phyloP scores from a whole-genome alignment of 1,140 invertebrate genomes.

The Halictus rubicundus region DNA sequence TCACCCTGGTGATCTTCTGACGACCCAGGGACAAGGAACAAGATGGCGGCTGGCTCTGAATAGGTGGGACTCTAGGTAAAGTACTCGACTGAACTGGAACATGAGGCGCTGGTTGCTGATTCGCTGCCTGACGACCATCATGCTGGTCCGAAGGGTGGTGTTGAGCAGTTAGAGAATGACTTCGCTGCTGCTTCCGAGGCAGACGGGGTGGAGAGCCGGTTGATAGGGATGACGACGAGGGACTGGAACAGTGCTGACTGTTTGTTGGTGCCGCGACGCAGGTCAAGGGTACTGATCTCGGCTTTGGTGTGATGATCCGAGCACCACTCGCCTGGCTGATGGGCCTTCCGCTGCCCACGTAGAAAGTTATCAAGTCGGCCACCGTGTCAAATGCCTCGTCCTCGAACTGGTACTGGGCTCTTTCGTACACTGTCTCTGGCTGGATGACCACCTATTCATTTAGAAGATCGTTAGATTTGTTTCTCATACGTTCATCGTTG shows the following conservation, averaged over 20 bases:
- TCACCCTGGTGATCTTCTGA: constrained; percentile 76
- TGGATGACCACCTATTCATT: constrained; percentile 88
- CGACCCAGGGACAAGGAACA: constrained; percentile 76
- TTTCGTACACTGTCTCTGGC: constrained; percentile 94
- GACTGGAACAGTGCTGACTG: constrained; percentile 71
- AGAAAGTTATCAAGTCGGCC: constrained; percentile 95
- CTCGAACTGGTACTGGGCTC: constrained; percentile 96
- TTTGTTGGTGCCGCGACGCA: constrained; percentile 51
- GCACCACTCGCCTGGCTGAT: constrained; percentile 94
- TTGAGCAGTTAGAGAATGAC: constrained; percentile 73
- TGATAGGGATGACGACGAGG: constrained; percentile 72
- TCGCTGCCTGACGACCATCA: constrained; percentile 34
- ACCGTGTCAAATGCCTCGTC: constrained; percentile 96
- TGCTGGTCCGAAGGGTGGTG: constrained; percentile 66
- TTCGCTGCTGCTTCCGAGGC: constrained; percentile 75
- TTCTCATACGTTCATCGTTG: no score
- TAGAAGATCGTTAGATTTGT: no score
- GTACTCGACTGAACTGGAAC: constrained; percentile 71
- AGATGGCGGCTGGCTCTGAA: constrained; percentile 73
- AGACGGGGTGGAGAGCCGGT: constrained; percentile 73
- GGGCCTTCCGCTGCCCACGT: constrained; percentile 92
- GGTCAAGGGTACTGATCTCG: constrained; percentile 73
- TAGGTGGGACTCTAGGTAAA: constrained; percentile 71
- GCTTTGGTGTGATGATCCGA: constrained; percentile 83
- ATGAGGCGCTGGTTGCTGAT: constrained; percentile 54